Conservation (phyloP, 2,888 invertebrate species). For the Leptopilina drosophilae region DNA sequence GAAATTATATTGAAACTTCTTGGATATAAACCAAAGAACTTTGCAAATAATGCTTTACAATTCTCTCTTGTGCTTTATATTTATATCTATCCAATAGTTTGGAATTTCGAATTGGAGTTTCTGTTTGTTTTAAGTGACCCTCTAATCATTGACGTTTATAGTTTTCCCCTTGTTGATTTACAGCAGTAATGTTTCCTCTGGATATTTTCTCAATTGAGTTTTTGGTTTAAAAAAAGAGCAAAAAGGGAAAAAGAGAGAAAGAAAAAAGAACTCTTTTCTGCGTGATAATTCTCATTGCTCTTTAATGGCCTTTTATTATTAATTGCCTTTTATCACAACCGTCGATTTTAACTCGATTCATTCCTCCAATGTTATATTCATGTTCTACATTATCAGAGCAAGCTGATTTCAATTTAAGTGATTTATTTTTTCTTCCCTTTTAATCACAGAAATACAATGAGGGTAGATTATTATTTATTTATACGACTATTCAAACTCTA, state of each 20-base stretch:
- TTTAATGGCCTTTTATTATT: slow-evolving; percentile 9
- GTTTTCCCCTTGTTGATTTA: neutral
- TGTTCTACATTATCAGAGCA: neutral
- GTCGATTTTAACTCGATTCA: slow-evolving; percentile 3
- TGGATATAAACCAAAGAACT: slow-evolving; percentile 1
- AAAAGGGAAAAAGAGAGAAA: neutral
- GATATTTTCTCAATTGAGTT: slow-evolving; percentile 1
- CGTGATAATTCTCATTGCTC: neutral
- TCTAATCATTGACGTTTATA: slow-evolving; percentile 14
- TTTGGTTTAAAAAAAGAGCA: too few species aligned
- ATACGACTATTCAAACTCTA: too few species aligned
- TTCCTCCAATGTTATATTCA: neutral
- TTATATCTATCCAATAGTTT: neutral
- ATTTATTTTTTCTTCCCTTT: too few species aligned
- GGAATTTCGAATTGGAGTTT: slow-evolving; percentile 1
- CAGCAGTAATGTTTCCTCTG: neutral
- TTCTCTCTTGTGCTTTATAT: neutral
- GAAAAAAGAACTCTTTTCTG: too few species aligned
- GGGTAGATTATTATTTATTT: too few species aligned
- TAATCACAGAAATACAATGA: too few species aligned
- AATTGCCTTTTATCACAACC: neutral
- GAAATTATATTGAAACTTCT: neutral
- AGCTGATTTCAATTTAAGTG: too few species aligned
- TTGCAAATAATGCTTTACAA: neutral
- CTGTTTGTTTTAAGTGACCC: slow-evolving; percentile 19